Evolutionary conservation across 2,888 invertebrate species (phyloP), one percentile per base, ranked within the genome.

Genomic region (Drosophila paramelanica): DNA sequence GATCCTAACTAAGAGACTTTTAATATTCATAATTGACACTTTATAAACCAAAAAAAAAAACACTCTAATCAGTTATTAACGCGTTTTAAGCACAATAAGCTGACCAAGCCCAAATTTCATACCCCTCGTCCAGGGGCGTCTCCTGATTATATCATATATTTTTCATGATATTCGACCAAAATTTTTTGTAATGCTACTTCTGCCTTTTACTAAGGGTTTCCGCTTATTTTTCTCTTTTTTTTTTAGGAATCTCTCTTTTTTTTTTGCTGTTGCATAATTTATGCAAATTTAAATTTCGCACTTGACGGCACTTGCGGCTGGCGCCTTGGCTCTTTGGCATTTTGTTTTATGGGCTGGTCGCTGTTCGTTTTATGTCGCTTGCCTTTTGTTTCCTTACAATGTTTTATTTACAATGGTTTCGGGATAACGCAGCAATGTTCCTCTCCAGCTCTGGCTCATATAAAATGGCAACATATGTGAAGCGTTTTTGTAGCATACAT

Each of bases 231-330:
- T 43, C 20, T 43, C 46, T 42, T 47, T 46, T 43, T 8, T 13
- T 55, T 59, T 64, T 47, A 41, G 8, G 23, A 41, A 14, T 33
- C 31, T 55, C 33, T 20, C 27, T 67, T 71, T 72, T 69, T 62
- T 72, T 69, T 62, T 23, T 46, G 67, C 67, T 73, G 56, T 66
- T 77, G 65, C 69, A 84, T 81, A 82, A 82, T 84, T 82, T 84
- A 82, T 82, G 84, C 81, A 82, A 82, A 81, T 82, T 84, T 82
- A 81, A 77, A 82, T 84, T 82, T 82, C 79, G 75, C 82, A 85
- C 82, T 82, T 82, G 82, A 82, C 82, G 82, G 85, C 82, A 82
- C 82, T 79, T 75, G 85, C 59, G 82, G 73, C 72, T 67, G 51
- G 56, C 43, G 43, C 73, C 56, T 73, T 75, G 71, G 41, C 66